phyloP scores from a whole-genome alignment of 2,113 vertebrate genomes.

The Carassius carassius region DNA sequence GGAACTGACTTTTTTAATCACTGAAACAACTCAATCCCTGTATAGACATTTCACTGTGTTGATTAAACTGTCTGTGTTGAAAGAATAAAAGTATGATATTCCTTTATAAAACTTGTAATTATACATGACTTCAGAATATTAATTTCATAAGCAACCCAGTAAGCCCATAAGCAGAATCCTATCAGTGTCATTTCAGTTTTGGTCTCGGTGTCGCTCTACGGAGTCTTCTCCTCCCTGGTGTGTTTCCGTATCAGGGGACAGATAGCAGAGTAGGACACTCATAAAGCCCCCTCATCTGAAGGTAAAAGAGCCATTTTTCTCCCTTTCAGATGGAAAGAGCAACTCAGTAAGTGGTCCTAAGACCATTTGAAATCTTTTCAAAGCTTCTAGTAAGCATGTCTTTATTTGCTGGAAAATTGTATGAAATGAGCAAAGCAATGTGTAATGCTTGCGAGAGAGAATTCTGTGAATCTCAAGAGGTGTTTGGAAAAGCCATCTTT shows the following conservation, averaged over 20 bases:
- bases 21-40: background rate
- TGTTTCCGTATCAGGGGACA: conserved; percentile 7
- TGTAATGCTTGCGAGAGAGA: conserved; percentile 31
- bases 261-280: conserved; percentile 3
- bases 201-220: background rate
- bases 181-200: conserved; percentile 11
- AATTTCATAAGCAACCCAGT: conserved; percentile 8
- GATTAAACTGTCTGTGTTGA: background rate
- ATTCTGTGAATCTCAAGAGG: background rate
- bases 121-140: conserved; percentile 10
- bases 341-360: conserved; percentile 35
- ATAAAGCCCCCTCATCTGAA: conserved; percentile 21
- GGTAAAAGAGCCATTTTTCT: conserved; percentile 46
- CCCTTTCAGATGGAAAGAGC: conserved; percentile 31
- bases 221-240: conserved; percentile 23
- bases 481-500: conserved; percentile 35
- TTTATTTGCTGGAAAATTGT: conserved; percentile 33
- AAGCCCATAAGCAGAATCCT: conserved; percentile 17
- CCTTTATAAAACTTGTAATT: conserved; percentile 10
- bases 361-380: conserved; percentile 41
- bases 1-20: background rate
- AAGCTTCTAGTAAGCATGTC: conserved; percentile 32
- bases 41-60: background rate
- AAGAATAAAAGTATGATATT: background rate
- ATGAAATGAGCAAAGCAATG: conserved; percentile 19